A percentile compares a stretch with the other conserved stretches of the same genome.
phyloP scores from a whole-genome alignment of 2,888 invertebrate genomes.

The Achlya flavicornis region DNA sequence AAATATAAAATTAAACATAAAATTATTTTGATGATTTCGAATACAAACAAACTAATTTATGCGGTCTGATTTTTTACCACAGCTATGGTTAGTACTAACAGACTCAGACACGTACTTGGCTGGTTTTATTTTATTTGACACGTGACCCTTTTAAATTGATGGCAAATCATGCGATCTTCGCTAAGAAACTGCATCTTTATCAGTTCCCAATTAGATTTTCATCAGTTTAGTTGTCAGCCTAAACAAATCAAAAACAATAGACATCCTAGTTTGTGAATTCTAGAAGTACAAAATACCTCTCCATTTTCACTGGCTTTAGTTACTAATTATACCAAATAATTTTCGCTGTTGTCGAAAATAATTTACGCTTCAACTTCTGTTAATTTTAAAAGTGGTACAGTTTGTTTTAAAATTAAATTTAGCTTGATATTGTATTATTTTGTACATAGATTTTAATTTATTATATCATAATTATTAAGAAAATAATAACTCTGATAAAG shows the following conservation, averaged over 20 bases:
- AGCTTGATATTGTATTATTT: not conserved
- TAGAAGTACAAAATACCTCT: slow-evolving; percentile 36
- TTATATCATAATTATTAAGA: too few relatives aligned
- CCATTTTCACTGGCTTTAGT: slow-evolving; percentile 37
- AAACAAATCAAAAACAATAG: slow-evolving; percentile 48
- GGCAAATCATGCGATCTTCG: too few relatives aligned
- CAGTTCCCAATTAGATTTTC: not conserved
- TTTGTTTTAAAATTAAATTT: not conserved
- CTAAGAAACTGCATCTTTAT: not conserved
- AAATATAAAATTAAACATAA: too few relatives aligned
- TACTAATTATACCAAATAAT: slow-evolving; percentile 36
- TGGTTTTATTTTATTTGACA: too few relatives aligned
- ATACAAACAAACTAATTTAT: too few relatives aligned
- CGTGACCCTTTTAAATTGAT: too few relatives aligned
- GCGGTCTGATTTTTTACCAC: too few relatives aligned
- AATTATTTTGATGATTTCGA: too few relatives aligned
- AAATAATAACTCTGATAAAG: too few relatives aligned
- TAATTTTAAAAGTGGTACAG: slow-evolving; percentile 20
- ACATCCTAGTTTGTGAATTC: slow-evolving; percentile 18
- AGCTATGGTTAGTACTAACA: too few relatives aligned
- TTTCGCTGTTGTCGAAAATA: slow-evolving; percentile 37
- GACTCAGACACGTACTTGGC: too few relatives aligned
- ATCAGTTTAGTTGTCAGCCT: too few relatives aligned
- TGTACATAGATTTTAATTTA: not conserved
- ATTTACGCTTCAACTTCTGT: slow-evolving; percentile 32